These are phyloP conservation scores for Camelus bactrianus DNA, from an alignment of 2,113 vertebrate species.

Conservation along the genomic window DNA sequence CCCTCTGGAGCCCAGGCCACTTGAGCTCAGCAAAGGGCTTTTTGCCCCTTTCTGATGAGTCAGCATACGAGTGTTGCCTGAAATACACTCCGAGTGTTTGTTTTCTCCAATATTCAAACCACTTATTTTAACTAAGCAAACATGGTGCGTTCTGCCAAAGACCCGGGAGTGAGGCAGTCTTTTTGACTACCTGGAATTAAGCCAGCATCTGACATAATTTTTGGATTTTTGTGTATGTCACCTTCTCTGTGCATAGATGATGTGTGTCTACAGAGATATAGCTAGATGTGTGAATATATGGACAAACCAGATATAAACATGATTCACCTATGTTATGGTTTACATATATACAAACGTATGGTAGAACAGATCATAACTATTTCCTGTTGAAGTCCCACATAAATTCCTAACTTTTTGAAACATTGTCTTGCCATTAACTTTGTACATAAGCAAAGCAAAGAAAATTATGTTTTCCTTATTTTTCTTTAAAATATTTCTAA, in stretches of 20 bases:
- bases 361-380: background rate
- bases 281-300: background rate
- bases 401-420: slow-evolving; percentile 27
- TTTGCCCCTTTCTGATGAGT: slow-evolving; percentile 8
- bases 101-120: background rate
- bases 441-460: background rate
- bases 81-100: background rate
- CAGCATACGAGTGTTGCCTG: background rate
- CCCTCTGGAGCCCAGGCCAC: background rate
- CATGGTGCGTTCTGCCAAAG: background rate
- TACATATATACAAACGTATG: background rate
- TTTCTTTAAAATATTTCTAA: slow-evolving; percentile 33
- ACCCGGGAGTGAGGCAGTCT: background rate
- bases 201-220: background rate
- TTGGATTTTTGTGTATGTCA: background rate
- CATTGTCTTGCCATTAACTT: background rate
- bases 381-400: background rate
- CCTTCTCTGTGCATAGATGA: background rate
- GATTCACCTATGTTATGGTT: background rate
- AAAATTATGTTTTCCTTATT: background rate
- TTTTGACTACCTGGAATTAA: slow-evolving; percentile 29
- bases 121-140: slow-evolving; percentile 56
- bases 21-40: background rate
- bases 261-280: background rate
- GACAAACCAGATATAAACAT: background rate